These are phyloP conservation scores for Clunio marinus DNA, from an alignment of 2,888 invertebrate species.

Conservation along the genomic window DNA sequence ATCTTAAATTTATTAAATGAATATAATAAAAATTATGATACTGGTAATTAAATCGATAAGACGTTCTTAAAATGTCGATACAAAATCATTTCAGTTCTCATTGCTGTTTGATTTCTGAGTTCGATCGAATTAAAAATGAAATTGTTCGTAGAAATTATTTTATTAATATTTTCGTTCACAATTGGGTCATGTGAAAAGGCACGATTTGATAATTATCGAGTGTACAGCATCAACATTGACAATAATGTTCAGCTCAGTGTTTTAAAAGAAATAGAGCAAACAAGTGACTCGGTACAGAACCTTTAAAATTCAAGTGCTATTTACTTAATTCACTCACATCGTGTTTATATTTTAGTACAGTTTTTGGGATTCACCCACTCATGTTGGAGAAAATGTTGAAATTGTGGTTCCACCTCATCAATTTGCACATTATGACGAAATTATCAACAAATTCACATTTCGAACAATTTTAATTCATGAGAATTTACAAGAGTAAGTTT, in stretches of 20 bases:
- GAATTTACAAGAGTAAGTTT: slow-evolving; percentile 61
- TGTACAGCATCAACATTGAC: slow-evolving; percentile 43
- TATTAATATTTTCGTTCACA: too few relatives aligned
- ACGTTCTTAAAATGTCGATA: too few relatives aligned
- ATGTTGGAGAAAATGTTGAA: slow-evolving; percentile 50
- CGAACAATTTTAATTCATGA: slow-evolving; percentile 48
- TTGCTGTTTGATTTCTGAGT: too few relatives aligned
- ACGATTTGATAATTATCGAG: slow-evolving; percentile 48
- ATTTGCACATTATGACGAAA: slow-evolving; percentile 50
- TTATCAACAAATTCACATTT: slow-evolving; percentile 41
- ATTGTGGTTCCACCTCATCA: slow-evolving; percentile 61
- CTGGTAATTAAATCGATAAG: too few relatives aligned
- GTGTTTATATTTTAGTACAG: not conserved
- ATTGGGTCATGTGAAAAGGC: slow-evolving; percentile 42
- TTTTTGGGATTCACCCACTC: slow-evolving; percentile 43
- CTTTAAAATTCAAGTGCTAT: not conserved
- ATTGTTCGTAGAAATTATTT: too few relatives aligned
- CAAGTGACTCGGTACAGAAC: slow-evolving; percentile 13
- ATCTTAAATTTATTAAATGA: too few relatives aligned
- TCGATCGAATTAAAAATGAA: too few relatives aligned
- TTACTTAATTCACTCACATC: not conserved
- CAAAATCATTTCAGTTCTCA: too few relatives aligned
- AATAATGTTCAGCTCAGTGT: slow-evolving; percentile 1
- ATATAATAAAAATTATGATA: too few relatives aligned
- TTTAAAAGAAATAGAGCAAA: not conserved